A percentile compares a stretch with the other conserved stretches of the same genome.
phyloP scores from a whole-genome alignment of 2,888 invertebrate species.

The Pediacus dermestoides region DNA sequence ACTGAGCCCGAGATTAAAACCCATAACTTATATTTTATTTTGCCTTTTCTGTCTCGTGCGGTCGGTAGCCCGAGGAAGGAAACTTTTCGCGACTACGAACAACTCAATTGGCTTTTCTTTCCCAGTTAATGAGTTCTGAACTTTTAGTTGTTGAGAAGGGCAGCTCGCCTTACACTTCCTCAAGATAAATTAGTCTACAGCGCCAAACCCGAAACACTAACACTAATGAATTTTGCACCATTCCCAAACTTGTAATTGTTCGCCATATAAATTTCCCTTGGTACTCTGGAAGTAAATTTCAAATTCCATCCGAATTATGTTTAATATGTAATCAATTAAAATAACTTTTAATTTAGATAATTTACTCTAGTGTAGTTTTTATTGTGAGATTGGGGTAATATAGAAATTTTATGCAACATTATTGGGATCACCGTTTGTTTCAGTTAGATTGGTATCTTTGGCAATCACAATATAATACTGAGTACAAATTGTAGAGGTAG shows the following conservation, averaged over 20 bases:
- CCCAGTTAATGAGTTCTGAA: constrained; percentile 40
- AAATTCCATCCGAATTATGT: too few relatives aligned
- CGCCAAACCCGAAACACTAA: constrained; percentile 27
- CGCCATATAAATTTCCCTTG: too few relatives aligned
- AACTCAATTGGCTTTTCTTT: constrained; percentile 41
- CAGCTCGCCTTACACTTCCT: constrained; percentile 31
- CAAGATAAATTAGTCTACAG: constrained; percentile 29
- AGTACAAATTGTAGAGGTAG: constrained; percentile 40
- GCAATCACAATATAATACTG: constrained; percentile 31
- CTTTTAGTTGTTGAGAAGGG: constrained; percentile 29
- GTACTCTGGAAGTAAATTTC: too few relatives aligned
- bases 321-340: too few relatives aligned
- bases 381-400: too few relatives aligned
- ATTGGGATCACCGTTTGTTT: constrained; percentile 23
- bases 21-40: constrained; percentile 52
- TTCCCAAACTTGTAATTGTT: too few relatives aligned
- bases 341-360: too few relatives aligned
- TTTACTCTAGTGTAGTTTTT: too few relatives aligned
- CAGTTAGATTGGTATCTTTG: constrained; percentile 29
- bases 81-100: constrained; percentile 35
- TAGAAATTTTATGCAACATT: constrained; percentile 7
- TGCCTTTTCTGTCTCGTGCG: constrained; percentile 40
- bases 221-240: constrained; percentile 32
- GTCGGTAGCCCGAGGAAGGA: constrained; percentile 22
- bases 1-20: constrained; percentile 50